Evolutionary conservation across 2,888 invertebrate species (phyloP).

Genomic region (Lasioglossum vierecki): DNA sequence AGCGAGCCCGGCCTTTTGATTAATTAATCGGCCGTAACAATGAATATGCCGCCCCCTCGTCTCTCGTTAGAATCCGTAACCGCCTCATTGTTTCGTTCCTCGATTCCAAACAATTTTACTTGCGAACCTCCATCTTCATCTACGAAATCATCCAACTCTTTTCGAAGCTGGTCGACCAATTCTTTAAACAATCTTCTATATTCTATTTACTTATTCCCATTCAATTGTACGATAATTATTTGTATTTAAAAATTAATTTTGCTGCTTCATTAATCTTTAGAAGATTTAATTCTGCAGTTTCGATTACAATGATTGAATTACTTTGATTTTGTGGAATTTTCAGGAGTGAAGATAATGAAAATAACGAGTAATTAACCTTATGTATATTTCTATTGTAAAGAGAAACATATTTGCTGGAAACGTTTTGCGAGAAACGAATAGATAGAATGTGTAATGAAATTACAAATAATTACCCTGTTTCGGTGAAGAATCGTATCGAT

Average conservation of each 20-base stretch:
- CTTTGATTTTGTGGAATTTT: no score
- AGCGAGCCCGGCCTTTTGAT: slow-evolving; percentile 51
- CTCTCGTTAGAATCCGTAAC: not conserved
- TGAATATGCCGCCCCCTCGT: slow-evolving; percentile 12
- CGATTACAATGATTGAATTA: no score
- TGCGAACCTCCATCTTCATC: not conserved
- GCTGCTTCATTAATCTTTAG: no score
- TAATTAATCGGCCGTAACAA: slow-evolving; percentile 67
- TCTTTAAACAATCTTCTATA: not conserved
- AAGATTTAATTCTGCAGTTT: no score
- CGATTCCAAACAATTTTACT: not conserved
- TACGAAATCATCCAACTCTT: not conserved
- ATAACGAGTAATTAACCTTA: no score
- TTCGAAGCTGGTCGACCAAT: not conserved
- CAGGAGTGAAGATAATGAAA: no score
- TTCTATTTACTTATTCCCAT: not conserved
- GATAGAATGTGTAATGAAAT: not conserved
- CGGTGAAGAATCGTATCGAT: not conserved
- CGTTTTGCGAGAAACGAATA: not conserved
- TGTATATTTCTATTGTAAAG: no score
- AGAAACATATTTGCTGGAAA: not conserved
- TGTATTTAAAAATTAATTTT: no score
- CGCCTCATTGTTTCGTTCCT: not conserved
- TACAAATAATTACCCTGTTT: not conserved
- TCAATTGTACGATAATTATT: no score